These are phyloP conservation scores for Lanistes nyassanus DNA, from an alignment of 1,140 invertebrate species.

Conservation along the genomic window DNA sequence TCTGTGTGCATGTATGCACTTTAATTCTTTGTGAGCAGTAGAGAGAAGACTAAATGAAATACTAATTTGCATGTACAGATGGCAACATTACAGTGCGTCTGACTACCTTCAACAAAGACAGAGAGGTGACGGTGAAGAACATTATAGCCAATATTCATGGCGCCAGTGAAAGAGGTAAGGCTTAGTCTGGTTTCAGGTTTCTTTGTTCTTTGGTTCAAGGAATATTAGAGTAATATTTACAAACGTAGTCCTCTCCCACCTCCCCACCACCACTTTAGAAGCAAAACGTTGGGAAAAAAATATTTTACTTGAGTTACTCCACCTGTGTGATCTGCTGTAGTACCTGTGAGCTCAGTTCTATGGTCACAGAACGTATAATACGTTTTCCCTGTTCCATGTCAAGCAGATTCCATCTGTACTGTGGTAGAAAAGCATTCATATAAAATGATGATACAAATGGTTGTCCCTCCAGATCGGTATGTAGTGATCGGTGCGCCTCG, in stretches of 20 bases:
- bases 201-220: neutral
- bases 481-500: conserved; percentile 34
- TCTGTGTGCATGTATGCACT: neutral
- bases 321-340: too few relatives aligned
- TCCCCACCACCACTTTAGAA: too few relatives aligned
- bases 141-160: conserved; percentile 31
- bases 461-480: conserved; percentile 30
- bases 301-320: too few relatives aligned
- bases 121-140: conserved; percentile 20
- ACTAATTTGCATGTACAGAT: conserved; percentile 3
- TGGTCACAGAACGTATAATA: too few relatives aligned
- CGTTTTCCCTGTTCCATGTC: too few relatives aligned
- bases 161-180: conserved; percentile 28
- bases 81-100: conserved; percentile 16
- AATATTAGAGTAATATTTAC: too few relatives aligned
- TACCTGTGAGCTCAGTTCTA: too few relatives aligned
- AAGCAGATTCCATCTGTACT: too few relatives aligned
- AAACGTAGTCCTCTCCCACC: too few relatives aligned
- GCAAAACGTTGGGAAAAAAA: too few relatives aligned
- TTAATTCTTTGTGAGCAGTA: neutral
- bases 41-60: neutral
- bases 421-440: too few relatives aligned
- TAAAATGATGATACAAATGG: too few relatives aligned
- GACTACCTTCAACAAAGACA: conserved; percentile 26
- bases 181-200: neutral